Evolutionary conservation across 2,113 vertebrate species (phyloP).

Genomic region (Trogon melanurus): DNA sequence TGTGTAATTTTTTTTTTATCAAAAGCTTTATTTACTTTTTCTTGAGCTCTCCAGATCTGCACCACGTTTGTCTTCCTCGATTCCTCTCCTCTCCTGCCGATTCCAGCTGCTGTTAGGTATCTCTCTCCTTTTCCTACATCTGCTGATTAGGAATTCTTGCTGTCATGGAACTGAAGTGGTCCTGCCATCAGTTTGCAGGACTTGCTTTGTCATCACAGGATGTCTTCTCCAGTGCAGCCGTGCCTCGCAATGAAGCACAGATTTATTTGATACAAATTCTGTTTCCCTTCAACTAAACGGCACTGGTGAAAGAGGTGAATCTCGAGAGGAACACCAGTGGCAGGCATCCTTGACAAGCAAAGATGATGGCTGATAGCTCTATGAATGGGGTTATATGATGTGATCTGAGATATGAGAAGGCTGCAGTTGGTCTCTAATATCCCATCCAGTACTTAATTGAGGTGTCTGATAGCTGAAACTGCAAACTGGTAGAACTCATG

Average conservation of each 20-base stretch:
- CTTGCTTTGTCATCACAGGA: not conserved
- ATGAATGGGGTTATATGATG: not conserved
- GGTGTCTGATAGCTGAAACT: not conserved
- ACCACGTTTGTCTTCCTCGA: rapidly evolving
- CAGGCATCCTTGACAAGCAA: not conserved
- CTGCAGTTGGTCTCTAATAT: not conserved
- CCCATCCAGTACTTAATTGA: not conserved
- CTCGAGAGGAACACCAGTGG: not conserved
- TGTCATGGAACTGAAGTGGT: not conserved
- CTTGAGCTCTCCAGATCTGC: not conserved
- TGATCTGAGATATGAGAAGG: not conserved
- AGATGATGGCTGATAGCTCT: not conserved
- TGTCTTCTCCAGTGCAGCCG: not conserved
- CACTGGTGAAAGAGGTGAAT: not conserved
- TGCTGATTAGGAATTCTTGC: not conserved
- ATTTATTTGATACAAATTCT: not conserved
- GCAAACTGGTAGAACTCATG: not conserved
- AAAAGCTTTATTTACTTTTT: slow-evolving; percentile 26
- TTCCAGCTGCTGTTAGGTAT: not conserved
- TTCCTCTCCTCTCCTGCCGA: not conserved
- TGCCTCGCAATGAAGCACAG: not conserved
- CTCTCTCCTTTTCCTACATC: not conserved
- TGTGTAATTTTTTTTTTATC: not conserved
- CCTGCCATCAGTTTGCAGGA: not conserved
- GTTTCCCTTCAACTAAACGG: not conserved